Base-by-base conservation (phyloP, 2,888 invertebrate genomes). In the Mimumesa dahlbomi region DNA sequence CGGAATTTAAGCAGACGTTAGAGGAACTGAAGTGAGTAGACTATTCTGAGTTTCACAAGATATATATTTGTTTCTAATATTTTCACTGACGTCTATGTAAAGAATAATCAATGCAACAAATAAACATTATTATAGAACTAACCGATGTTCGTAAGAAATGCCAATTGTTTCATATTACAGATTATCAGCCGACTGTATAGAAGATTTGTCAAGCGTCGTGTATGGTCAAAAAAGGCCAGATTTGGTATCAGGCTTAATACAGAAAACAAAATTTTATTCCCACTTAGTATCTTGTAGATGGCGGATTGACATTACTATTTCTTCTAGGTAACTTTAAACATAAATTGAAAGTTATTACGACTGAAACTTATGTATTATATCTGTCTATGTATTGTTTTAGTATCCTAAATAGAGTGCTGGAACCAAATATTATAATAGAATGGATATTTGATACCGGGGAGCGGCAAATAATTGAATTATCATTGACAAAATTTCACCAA, bases 281-380 rank as follows among this genome's bases (percentile, higher is more conserved):
- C 89, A 82, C 83, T 87, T 86, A 79, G 87, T 77, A 81, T 90
- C 77, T 34, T 91, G 84, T 85, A 84, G 90, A 73, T 92, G 92
- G 92, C 89, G 91, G 21, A 89, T 92, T 22, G 91, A 92, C 74
- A 90, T 92, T 53, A 90, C 90, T 0, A 86, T 92, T 56, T 88
- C 90, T 13, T 90, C 91, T 13, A 90, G 90, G 92, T 92, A 87
- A 61, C 31, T 31, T 16, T 14, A 19, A 6, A 16, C 29, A 36
- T 9, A 7, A 25, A 5, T 25, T 25, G 4, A 25, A 25, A 25
- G 25, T 25, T 16, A 40, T 16, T 5, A 40, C 3, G 7, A 1
- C 9, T 40, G 14, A 25, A 45, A 18, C 43, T 50, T 68, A 6
- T 19, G 7, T 52, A 29, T 49, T 53, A 5, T 45, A 48, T 57